Evolutionary conservation across 2,797 vertebrate species (phyloP).

Genomic region (Mareca penelope): DNA sequence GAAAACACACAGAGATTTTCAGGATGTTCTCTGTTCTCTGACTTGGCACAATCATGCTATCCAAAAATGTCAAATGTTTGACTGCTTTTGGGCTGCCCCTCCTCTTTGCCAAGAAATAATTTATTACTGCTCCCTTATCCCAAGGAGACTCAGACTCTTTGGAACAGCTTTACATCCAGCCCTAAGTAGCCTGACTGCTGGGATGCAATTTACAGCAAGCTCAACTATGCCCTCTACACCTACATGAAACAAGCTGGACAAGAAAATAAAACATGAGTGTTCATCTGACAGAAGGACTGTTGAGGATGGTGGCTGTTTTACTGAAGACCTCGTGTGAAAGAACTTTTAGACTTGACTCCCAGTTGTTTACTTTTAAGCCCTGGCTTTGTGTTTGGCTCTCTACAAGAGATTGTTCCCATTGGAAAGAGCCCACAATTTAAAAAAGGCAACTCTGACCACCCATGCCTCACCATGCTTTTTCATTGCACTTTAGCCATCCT

Average conservation of each 20-base stretch:
- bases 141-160: background rate
- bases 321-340: background rate
- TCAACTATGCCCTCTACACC: background rate
- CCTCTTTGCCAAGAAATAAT: background rate
- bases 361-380: background rate
- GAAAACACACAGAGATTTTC: background rate
- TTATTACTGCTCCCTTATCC: background rate
- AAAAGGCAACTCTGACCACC: background rate
- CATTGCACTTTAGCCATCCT: background rate
- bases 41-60: background rate
- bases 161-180: background rate
- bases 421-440: background rate
- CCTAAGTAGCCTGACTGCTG: background rate
- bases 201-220: background rate
- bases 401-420: background rate
- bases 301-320: background rate
- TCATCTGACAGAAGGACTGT: background rate
- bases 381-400: accelerated
- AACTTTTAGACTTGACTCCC: background rate
- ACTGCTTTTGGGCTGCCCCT: background rate
- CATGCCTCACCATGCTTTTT: accelerated
- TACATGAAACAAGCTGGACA: background rate
- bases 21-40: background rate
- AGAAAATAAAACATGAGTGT: background rate
- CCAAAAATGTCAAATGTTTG: background rate